These are phyloP conservation scores for Penaeus indicus DNA, from an alignment of 1,140 invertebrate genomes.

Conservation along the genomic window DNA sequence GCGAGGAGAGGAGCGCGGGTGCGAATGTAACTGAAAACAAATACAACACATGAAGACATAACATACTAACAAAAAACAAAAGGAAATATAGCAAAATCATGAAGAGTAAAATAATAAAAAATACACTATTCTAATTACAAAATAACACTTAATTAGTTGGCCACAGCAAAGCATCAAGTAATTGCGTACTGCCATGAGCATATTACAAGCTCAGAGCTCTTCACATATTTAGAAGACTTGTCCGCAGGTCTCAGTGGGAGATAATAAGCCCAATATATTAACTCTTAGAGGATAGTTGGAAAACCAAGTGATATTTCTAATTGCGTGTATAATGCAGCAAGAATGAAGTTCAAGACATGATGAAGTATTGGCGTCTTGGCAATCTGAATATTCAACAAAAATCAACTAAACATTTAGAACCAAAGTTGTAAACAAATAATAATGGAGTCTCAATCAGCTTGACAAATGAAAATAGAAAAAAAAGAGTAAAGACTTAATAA, in stretches of 20 bases:
- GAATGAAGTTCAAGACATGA: too few species aligned
- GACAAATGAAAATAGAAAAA: not conserved
- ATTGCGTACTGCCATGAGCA: conserved; percentile 27
- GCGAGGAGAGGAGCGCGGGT: conserved; percentile 68
- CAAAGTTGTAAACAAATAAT: conserved; percentile 14
- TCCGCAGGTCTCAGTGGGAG: conserved; percentile 20
- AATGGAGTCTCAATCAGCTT: not conserved
- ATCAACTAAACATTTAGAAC: too few species aligned
- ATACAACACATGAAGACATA: conserved; percentile 59
- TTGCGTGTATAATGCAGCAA: too few species aligned
- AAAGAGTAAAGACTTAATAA: not conserved
- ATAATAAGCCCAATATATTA: conserved; percentile 24
- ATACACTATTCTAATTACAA: conserved; percentile 16
- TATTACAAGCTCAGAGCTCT: conserved; percentile 35
- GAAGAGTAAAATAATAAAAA: conserved; percentile 69
- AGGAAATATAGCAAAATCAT: conserved; percentile 47
- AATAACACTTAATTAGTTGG: conserved; percentile 41
- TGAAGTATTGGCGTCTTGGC: too few species aligned
- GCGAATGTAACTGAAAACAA: conserved; percentile 67
- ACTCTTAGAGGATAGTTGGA: not conserved
- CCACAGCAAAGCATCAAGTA: conserved; percentile 51
- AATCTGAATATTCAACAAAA: too few species aligned
- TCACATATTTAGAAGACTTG: conserved; percentile 23
- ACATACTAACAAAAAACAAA: conserved; percentile 66
- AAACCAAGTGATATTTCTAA: too few species aligned